These are phyloP conservation scores for Drosophila pseudoananassae DNA, from an alignment of 1,140 invertebrate genomes.

Conservation along the genomic window DNA sequence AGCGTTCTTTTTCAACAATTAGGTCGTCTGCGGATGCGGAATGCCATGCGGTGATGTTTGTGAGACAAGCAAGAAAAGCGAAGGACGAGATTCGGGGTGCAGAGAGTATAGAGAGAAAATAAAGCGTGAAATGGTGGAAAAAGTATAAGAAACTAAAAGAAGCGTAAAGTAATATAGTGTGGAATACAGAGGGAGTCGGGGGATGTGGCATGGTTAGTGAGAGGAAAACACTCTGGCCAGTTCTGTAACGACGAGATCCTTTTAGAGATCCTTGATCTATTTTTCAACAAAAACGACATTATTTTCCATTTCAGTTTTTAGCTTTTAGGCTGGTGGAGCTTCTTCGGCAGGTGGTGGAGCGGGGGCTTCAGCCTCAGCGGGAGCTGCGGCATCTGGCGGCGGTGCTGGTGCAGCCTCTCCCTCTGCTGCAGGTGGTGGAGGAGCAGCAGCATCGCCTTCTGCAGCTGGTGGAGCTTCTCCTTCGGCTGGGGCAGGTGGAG, in stretches of 20 bases:
- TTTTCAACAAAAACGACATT: conserved; percentile 33
- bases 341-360: conserved; percentile 28
- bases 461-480: conserved; percentile 62
- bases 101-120: conserved; percentile 48
- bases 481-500: conserved; percentile 57
- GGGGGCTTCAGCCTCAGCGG: conserved; percentile 66
- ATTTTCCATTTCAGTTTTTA: conserved; percentile 8
- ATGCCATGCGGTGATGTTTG: conserved; percentile 39
- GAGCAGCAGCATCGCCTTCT: conserved; percentile 68
- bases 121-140: conserved; percentile 49
- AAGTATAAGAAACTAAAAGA: conserved; percentile 55
- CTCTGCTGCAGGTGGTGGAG: conserved; percentile 68
- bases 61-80: conserved; percentile 59
- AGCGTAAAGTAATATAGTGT: conserved; percentile 20
- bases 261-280: conserved; percentile 55
- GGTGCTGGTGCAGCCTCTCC: conserved; percentile 51
- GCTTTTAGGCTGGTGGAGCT: conserved; percentile 52
- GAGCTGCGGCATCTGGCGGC: conserved; percentile 21
- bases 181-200: conserved; percentile 12
- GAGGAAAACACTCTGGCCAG: conserved; percentile 56
- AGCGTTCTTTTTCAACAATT: conserved; percentile 98
- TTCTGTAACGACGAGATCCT: conserved; percentile 65
- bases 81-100: conserved; percentile 33
- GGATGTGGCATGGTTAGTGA: conserved; percentile 49
- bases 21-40: conserved; percentile 93